Conservation (phyloP, 2,888 invertebrate genomes). For the Epinotia demarniana region DNA sequence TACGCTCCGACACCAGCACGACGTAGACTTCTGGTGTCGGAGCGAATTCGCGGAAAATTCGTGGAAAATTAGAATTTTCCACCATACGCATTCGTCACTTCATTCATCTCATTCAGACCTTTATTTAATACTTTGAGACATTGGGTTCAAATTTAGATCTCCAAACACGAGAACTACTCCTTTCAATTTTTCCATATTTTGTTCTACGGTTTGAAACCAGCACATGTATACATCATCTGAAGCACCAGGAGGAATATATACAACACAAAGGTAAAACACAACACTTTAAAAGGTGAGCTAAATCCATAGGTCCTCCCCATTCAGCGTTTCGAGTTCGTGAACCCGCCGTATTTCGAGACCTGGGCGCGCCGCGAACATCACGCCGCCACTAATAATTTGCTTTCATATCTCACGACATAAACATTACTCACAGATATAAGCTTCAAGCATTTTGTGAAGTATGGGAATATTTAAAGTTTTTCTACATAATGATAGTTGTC, state of each 20-base stretch:
- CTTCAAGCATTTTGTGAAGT: too few species aligned
- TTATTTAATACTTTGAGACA: neutral
- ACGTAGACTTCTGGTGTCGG: too few species aligned
- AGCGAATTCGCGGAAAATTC: too few species aligned
- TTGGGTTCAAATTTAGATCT: neutral
- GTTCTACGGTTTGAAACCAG: constrained; percentile 5
- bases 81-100: too few species aligned
- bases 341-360: neutral
- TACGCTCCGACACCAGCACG: too few species aligned
- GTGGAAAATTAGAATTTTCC: too few species aligned
- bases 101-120: constrained; percentile 2
- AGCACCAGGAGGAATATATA: neutral
- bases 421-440: too few species aligned
- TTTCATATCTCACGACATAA: too few species aligned
- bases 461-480: too few species aligned
- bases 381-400: neutral
- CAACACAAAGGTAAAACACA: neutral
- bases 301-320: neutral
- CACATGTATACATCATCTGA: neutral
- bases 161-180: neutral
- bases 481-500: too few species aligned
- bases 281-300: neutral
- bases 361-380: neutral
- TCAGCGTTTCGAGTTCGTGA: neutral
- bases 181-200: neutral